Conservation (phyloP, 2,797 vertebrate species). For the Sebastes taczanowskii region DNA sequence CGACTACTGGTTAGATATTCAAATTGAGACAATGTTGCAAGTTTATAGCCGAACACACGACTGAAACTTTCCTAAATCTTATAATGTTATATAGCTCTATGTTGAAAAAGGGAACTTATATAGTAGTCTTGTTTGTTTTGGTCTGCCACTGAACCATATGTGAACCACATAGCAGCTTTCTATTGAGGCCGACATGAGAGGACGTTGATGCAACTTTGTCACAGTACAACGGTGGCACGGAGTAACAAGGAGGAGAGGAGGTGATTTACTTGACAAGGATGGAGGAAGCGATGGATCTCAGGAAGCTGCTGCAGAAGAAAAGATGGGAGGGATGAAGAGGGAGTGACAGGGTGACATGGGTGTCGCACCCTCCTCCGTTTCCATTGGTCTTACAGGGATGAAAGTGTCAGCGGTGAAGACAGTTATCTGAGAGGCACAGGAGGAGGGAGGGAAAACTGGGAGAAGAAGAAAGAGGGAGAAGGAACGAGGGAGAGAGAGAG, state of each 20-base stretch:
- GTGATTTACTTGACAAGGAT: slow-evolving; percentile 37
- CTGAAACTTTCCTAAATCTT: neutral
- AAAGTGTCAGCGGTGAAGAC: slow-evolving; percentile 52
- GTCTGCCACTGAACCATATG: neutral
- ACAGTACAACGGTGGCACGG: neutral
- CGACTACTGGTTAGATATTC: neutral
- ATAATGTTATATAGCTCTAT: neutral
- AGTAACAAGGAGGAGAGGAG: slow-evolving; percentile 14
- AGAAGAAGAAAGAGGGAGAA: slow-evolving; percentile 23
- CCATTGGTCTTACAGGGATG: slow-evolving; percentile 52
- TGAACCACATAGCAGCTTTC: neutral
- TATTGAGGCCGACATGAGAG: neutral
- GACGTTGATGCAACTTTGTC: slow-evolving; percentile 18
- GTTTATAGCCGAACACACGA: neutral
- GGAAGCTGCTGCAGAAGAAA: slow-evolving; percentile 31
- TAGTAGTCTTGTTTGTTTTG: neutral
- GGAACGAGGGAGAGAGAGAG: neutral
- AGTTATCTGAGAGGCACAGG: slow-evolving; percentile 55
- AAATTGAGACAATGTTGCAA: neutral
- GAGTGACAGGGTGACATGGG: slow-evolving; percentile 54
- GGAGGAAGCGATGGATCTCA: slow-evolving; percentile 48
- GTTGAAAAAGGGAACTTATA: neutral
- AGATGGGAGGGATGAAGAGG: slow-evolving; percentile 31
- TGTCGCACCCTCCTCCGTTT: slow-evolving; percentile 39
- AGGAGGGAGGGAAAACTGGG: slow-evolving; percentile 47